Percentiles rank a stretch among this genome's conserved stretches.
Conservation (phyloP, 2,113 vertebrate genomes). For the Mohoua ochrocephala region DNA sequence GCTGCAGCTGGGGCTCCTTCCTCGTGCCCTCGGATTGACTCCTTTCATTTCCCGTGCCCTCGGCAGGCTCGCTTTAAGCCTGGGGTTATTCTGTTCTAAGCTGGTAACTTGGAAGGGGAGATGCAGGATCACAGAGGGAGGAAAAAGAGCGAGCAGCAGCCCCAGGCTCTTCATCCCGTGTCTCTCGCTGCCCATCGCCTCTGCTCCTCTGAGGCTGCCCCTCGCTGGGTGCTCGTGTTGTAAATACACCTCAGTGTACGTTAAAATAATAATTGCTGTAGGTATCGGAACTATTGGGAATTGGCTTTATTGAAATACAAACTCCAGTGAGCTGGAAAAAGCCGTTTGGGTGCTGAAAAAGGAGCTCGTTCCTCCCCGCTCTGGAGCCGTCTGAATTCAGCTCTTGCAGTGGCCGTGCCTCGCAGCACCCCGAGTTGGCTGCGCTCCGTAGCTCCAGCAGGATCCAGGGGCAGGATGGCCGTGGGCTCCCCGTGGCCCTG, state of each 20-base stretch:
- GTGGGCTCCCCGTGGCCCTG: not conserved
- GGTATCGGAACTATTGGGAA: not conserved
- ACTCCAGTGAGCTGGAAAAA: not conserved
- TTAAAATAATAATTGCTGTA: not conserved
- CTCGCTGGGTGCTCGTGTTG: accelerated
- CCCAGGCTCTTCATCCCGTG: not conserved
- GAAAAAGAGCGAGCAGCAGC: not conserved
- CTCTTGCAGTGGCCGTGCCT: not conserved
- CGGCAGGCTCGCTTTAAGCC: not conserved
- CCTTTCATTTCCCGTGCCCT: not conserved
- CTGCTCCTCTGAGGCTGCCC: not conserved
- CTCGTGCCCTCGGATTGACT: not conserved
- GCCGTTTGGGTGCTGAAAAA: too few species aligned
- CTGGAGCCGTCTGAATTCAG: accelerated
- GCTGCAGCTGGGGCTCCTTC: not conserved
- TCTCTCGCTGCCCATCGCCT: not conserved
- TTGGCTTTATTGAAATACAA: not conserved
- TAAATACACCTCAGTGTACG: accelerated
- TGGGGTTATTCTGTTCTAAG: not conserved
- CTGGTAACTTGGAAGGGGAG: not conserved
- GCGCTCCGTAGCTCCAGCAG: accelerated
- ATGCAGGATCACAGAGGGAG: not conserved
- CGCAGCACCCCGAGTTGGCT: accelerated
- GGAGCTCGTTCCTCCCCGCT: not conserved
- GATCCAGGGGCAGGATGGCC: accelerated